phyloP scores from a whole-genome alignment of 2,113 vertebrate species.

The Redunca redunca region DNA sequence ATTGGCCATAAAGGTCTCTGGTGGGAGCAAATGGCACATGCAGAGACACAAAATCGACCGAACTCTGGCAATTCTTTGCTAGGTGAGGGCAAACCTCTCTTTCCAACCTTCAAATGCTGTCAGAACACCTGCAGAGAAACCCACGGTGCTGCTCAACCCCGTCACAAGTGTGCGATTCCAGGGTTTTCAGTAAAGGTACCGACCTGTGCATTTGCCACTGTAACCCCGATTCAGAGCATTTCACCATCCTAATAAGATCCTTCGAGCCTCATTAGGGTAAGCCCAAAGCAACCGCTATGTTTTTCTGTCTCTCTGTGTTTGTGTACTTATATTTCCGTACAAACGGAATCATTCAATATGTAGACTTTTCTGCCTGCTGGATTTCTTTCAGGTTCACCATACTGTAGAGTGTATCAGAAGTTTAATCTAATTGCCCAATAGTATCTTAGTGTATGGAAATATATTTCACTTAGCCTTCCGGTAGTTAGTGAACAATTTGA shows the following conservation, averaged over 20 bases:
- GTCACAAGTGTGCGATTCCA: accelerated
- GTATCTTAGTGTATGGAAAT: background rate
- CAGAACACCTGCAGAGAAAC: background rate
- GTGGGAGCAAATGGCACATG: constrained; percentile 21
- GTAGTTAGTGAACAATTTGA: background rate
- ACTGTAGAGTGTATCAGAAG: accelerated
- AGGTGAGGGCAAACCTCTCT: background rate
- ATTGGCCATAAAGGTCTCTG: constrained; percentile 36
- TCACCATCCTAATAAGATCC: background rate
- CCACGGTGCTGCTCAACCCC: accelerated
- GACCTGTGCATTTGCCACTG: background rate
- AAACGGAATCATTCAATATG: background rate
- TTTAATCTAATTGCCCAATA: background rate
- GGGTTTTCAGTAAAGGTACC: background rate
- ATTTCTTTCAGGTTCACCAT: background rate
- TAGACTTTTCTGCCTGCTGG: background rate
- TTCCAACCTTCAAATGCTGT: background rate
- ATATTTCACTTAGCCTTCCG: background rate
- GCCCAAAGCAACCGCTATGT: background rate
- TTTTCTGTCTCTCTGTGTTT: background rate
- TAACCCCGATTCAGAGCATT: background rate
- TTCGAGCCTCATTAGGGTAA: accelerated
- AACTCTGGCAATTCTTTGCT: background rate
- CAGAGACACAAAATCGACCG: background rate
- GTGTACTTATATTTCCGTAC: background rate